These are phyloP conservation scores for Formica exsecta DNA, from an alignment of 1,140 invertebrate species.

Conservation along the genomic window DNA sequence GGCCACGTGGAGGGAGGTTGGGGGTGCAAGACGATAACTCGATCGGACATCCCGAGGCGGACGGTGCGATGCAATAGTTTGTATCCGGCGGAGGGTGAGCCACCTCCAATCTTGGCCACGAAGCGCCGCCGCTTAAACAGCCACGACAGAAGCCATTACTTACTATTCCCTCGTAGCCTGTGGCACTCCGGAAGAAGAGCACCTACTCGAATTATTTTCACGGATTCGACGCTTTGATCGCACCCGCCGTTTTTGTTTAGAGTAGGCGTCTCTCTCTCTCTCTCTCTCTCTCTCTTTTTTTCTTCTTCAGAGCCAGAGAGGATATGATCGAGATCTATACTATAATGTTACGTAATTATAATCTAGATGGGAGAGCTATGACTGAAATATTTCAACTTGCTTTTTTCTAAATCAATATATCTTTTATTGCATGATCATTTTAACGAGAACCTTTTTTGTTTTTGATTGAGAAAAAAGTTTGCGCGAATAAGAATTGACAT, in stretches of 20 bases:
- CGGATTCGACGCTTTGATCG: slow-evolving; percentile 64
- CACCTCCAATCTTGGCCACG: slow-evolving; percentile 79
- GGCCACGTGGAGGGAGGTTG: slow-evolving; percentile 32
- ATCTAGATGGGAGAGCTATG: not conserved
- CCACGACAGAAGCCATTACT: slow-evolving; percentile 81
- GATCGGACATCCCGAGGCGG: slow-evolving; percentile 80
- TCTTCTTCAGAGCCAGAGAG: too few relatives aligned
- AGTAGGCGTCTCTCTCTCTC: not conserved
- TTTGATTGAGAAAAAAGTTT: not conserved
- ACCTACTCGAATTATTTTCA: slow-evolving; percentile 79
- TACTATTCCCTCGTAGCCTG: slow-evolving; percentile 69
- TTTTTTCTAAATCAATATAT: not conserved
- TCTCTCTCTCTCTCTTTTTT: not conserved
- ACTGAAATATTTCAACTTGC: not conserved
- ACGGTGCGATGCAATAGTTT: slow-evolving; percentile 80
- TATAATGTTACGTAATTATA: not conserved
- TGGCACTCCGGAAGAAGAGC: slow-evolving; percentile 62
- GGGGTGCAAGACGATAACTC: slow-evolving; percentile 73
- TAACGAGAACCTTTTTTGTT: not conserved
- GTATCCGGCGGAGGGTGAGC: slow-evolving; percentile 78
- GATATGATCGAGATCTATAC: too few relatives aligned
- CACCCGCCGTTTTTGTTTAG: not conserved
- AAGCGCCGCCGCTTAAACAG: slow-evolving; percentile 78
- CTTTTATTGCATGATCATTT: not conserved
- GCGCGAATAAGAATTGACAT: not conserved